Base-by-base conservation (phyloP, 2,888 invertebrate species). In the Pseudococcus longispinus region DNA sequence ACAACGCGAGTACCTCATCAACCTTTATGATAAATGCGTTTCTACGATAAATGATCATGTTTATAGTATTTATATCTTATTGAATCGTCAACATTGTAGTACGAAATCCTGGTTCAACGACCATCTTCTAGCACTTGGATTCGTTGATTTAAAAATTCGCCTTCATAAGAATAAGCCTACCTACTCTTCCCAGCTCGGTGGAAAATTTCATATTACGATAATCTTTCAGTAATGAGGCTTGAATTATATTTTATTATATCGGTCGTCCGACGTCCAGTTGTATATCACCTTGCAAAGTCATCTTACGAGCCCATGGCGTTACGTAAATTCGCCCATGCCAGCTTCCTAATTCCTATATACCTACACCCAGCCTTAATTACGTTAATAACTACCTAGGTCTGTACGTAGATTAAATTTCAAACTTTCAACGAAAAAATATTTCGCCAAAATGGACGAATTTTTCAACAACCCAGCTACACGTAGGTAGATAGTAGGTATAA, bases 101-200 rank as follows among this genome's bases (percentile, higher is more conserved):
- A 51, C 26, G 18, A 83, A 83, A 83, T 83, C 83, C 51, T 83
- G 83, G 83, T 83, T 83, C 83, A 55, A 29, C 51, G 83, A 83
- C 83, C 83, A 80, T 42, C 42, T 20, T 37, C 37, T 9, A 37
- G n/a, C 4, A 18, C 9, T 20, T 15, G 42, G 42, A 42, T 42
- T 77, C 32, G 77, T 8, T 70, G 18, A 60, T 46, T 46, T 46
- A 8, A 9, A 80, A 80, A 80, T 80, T 80, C 42, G 37, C 77
- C 26, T 29, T 23, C 18, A 23, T n/a, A 13, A n/a, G 51, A 18
- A 20, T 55, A 4, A 20, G 8, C 15, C 13, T n/a, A n/a, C 8
- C n/a, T 18, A 18, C 1, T 55, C 15, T 20, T 20, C 65, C 23
- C 65, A 13, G 4, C 9, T 37, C 37, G 1, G 65, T 65, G 26